Evolutionary conservation across 64 coral and sea anemone genomes (phyloP).

Genomic region (Exaiptasia diaphana): DNA sequence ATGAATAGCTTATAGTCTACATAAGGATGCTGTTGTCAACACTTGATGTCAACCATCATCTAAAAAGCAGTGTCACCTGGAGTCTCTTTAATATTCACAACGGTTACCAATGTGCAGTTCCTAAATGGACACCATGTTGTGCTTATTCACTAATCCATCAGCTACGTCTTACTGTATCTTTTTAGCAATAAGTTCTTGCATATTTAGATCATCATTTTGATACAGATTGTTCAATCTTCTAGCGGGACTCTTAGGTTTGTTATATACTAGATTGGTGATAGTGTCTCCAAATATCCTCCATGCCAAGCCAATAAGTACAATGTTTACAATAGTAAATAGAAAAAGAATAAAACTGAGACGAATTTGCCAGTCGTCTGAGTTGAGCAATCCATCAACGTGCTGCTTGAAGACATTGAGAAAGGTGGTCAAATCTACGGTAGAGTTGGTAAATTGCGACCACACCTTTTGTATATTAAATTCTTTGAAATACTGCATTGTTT

Average conservation of each 20-base stretch:
- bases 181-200: constrained; percentile 61
- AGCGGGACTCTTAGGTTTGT: constrained; percentile 33
- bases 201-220: background rate
- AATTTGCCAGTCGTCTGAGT: constrained; percentile 68
- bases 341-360: constrained; percentile 51
- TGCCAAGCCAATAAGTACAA: constrained; percentile 58
- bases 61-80: too few species aligned
- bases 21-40: too few species aligned
- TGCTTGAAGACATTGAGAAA: too few species aligned
- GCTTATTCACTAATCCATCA: too few species aligned
- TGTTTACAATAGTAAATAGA: constrained; percentile 37
- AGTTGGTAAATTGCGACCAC: constrained; percentile 15
- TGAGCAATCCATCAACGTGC: constrained; percentile 6
- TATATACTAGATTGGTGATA: constrained; percentile 43
- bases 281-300: constrained; percentile 61
- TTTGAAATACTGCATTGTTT: background rate
- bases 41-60: too few species aligned
- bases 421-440: background rate
- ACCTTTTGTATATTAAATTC: background rate
- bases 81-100: too few species aligned
- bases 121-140: too few species aligned
- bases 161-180: constrained; percentile 51
- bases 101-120: too few species aligned
- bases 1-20: too few species aligned
- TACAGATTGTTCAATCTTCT: constrained; percentile 1